phyloP scores from a whole-genome alignment of 2,113 vertebrate species.

The Ammospiza nelsoni region DNA sequence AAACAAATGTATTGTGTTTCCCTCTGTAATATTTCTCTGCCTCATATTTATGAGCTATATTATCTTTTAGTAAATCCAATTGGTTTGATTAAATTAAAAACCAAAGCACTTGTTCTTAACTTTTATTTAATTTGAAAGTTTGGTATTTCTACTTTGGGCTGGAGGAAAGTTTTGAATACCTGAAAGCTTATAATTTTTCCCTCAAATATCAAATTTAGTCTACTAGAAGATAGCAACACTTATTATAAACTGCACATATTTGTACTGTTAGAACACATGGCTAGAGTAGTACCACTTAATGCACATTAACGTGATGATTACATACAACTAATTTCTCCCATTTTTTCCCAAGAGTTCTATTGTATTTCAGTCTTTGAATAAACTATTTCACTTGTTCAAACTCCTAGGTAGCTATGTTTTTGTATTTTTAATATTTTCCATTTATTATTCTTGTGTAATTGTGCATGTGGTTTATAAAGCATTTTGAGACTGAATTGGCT shows the following conservation, averaged over 20 bases:
- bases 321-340: not conserved
- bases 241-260: not conserved
- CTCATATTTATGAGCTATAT: not conserved
- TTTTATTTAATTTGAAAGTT: not conserved
- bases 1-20: conserved; percentile 40
- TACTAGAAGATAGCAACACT: not conserved
- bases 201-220: not conserved
- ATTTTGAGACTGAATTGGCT: not conserved
- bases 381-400: not conserved
- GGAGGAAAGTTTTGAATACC: not conserved
- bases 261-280: not conserved
- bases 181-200: not conserved
- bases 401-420: not conserved
- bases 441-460: not conserved
- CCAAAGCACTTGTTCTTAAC: not conserved
- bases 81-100: conserved; percentile 17
- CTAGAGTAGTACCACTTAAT: not conserved
- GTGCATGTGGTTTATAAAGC: not conserved
- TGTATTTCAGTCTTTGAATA: not conserved
- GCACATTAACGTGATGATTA: not conserved
- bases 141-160: not conserved
- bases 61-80: conserved; percentile 17
- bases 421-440: not conserved
- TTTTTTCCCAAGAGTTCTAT: not conserved
- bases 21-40: not conserved